Evolutionary conservation across 2,797 vertebrate genomes (phyloP).

Genomic region (Malurus splendens): DNA sequence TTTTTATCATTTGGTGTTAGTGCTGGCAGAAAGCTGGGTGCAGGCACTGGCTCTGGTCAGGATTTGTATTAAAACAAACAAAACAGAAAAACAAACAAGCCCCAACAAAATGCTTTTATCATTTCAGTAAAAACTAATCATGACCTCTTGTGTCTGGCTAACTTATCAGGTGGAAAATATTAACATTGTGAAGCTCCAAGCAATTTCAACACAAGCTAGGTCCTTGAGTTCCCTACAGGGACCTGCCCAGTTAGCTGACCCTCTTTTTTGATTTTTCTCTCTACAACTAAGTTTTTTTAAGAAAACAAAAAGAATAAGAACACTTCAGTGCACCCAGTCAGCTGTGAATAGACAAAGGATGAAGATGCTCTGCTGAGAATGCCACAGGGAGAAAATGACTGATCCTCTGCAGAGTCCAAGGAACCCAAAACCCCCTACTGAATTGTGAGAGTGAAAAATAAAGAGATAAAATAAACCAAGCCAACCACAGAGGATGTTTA

Average conservation of each 20-base stretch:
- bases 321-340: neutral
- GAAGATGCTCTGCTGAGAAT: neutral
- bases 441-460: neutral
- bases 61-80: neutral
- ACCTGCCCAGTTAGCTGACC: neutral
- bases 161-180: neutral
- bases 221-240: neutral
- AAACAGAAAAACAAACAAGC: neutral
- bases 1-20: neutral
- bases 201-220: constrained; percentile 2
- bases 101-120: neutral
- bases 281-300: neutral
- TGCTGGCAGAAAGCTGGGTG: neutral
- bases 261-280: neutral
- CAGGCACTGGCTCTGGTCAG: neutral
- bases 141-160: neutral
- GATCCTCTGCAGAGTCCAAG: neutral
- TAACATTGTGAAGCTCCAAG: neutral
- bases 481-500: neutral
- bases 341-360: neutral
- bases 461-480: constrained; percentile 4
- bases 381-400: neutral
- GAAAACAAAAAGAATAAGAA: neutral
- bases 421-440: neutral
- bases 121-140: neutral